Percentiles rank a stretch among this genome's conserved stretches.
These are phyloP conservation scores for Seira musarum DNA, from an alignment of 2,888 invertebrate species.

Conservation along the genomic window DNA sequence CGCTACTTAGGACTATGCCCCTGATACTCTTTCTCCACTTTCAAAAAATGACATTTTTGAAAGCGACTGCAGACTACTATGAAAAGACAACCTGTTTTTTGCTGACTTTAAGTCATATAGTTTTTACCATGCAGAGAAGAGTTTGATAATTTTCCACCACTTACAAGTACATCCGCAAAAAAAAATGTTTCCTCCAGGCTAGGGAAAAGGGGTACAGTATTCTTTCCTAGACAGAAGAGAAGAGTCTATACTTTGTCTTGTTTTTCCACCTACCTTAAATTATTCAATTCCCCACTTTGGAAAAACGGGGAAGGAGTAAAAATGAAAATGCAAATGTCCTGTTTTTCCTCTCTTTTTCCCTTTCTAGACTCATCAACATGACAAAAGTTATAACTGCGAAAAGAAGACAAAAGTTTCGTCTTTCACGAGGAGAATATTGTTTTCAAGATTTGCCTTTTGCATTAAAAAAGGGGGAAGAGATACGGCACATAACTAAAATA, in stretches of 20 bases:
- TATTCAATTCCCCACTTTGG: not conserved
- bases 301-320: not conserved
- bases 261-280: slow-evolving; percentile 5
- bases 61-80: not conserved
- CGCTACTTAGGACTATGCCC: not conserved
- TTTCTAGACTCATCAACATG: slow-evolving; percentile 18
- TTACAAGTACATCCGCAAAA: not conserved
- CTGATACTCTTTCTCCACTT: not conserved
- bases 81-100: not conserved
- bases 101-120: not conserved
- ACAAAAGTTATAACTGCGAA: slow-evolving; percentile 5
- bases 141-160: not conserved
- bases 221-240: not conserved
- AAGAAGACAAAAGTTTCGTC: not conserved
- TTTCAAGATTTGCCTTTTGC: not conserved
- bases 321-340: slow-evolving; percentile 19
- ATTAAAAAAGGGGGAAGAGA: not conserved
- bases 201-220: too few relatives aligned
- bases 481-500: slow-evolving; percentile 13
- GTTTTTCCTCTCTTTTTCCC: too few relatives aligned
- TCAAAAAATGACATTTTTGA: not conserved
- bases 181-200: not conserved
- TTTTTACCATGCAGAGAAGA: not conserved
- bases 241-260: not conserved
- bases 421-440: not conserved